Evolutionary conservation across 2,797 vertebrate species (phyloP).

Genomic region (Hippoglossus hippoglossus): DNA sequence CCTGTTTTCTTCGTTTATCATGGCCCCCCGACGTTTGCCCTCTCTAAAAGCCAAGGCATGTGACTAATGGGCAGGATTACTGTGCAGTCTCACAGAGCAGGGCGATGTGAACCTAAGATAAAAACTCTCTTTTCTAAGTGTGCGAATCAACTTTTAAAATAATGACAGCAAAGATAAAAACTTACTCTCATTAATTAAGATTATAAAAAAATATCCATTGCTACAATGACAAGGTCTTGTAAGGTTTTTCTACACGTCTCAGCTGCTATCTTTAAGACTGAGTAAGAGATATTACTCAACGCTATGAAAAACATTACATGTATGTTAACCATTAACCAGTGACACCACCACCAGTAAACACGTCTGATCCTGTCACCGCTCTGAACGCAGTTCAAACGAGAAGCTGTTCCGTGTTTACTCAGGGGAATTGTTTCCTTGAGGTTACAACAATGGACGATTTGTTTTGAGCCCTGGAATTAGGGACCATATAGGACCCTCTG

Average conservation of each 20-base stretch:
- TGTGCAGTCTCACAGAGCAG: constrained; percentile 18
- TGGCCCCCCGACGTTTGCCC: constrained; percentile 4
- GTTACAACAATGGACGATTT: constrained; percentile 34
- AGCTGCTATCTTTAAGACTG: not conserved
- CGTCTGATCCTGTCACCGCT: not conserved
- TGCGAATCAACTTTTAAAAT: constrained; percentile 32
- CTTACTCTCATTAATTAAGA: not conserved
- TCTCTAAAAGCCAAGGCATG: constrained; percentile 27
- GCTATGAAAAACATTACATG: not conserved
- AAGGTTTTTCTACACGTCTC: not conserved
- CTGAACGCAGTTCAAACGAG: constrained; percentile 11
- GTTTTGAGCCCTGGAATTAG: constrained; percentile 36
- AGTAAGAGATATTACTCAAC: constrained; percentile 7
- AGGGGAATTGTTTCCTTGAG: constrained; percentile 15
- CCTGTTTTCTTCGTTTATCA: constrained; percentile 15
- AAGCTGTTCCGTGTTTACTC: not conserved
- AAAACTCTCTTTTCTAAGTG: constrained; percentile 14
- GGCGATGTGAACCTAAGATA: constrained; percentile 25
- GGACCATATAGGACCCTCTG: constrained; percentile 25
- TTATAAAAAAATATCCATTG: not conserved
- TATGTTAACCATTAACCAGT: constrained; percentile 43
- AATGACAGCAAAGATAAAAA: not conserved
- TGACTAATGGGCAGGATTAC: constrained; percentile 61
- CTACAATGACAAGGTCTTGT: not conserved
- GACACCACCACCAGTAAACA: not conserved